Percentiles rank a stretch among this genome's conserved stretches.
Conservation (phyloP, 1,140 invertebrate species). For the Ceratitis capitata region DNA sequence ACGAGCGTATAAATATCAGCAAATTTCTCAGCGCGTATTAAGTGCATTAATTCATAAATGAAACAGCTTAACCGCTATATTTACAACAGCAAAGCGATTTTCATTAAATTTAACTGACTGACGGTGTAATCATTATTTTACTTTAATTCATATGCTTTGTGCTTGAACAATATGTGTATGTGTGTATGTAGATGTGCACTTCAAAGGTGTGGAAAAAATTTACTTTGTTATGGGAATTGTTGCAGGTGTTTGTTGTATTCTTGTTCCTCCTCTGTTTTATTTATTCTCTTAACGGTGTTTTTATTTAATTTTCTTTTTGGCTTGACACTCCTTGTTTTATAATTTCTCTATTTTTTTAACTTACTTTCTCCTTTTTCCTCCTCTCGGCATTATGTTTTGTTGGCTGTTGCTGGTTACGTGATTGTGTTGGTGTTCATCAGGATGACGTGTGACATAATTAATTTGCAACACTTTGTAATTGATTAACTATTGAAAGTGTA, state of each 20-base stretch:
- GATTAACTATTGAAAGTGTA: neutral
- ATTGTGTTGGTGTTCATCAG: neutral
- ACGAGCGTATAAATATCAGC: no score
- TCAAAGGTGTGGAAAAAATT: neutral
- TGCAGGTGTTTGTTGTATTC: neutral
- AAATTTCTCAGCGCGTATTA: neutral
- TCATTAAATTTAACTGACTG: neutral
- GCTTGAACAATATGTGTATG: no score
- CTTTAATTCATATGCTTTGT: no score
- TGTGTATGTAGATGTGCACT: neutral
- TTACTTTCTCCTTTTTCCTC: neutral
- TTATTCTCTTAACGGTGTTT: neutral
- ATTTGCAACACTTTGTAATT: constrained; percentile 24
- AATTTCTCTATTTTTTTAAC: neutral
- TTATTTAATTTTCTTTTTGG: neutral
- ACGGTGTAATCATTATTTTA: no score
- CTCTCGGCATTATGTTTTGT: neutral
- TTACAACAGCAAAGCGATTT: neutral
- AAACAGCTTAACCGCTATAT: neutral
- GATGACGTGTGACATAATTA: neutral
- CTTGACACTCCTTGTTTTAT: neutral
- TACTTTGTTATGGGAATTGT: neutral
- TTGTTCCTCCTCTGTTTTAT: neutral
- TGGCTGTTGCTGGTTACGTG: neutral
- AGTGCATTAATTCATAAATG: neutral